phyloP scores from a whole-genome alignment of 2,797 vertebrate genomes.

The Peromyscus eremicus region DNA sequence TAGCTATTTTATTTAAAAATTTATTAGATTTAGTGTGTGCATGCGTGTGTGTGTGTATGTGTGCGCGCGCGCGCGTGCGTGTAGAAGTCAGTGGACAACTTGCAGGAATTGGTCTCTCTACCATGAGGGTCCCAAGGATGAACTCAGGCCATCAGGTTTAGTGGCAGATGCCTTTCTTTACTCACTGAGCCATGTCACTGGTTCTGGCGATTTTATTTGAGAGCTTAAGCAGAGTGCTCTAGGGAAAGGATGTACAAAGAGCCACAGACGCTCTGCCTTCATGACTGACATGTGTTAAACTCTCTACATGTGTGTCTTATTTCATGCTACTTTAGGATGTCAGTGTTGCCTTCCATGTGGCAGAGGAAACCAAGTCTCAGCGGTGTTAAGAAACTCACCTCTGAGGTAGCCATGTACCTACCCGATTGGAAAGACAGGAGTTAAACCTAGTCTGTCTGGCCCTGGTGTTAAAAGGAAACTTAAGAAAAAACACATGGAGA shows the following conservation, averaged over 20 bases:
- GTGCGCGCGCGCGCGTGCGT: too few relatives aligned
- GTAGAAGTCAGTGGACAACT: background rate
- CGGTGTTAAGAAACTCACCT: background rate
- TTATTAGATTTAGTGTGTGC: background rate
- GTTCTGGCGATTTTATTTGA: background rate
- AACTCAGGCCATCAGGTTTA: background rate
- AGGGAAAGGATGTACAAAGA: background rate
- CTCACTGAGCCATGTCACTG: background rate
- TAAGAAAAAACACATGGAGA: constrained; percentile 10
- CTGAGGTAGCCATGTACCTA: background rate
- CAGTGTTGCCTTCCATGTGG: background rate
- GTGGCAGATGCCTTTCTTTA: background rate
- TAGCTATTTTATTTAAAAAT: background rate
- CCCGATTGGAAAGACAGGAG: background rate
- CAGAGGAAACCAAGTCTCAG: background rate
- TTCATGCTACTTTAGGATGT: background rate
- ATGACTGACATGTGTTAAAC: background rate
- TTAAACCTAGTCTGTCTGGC: constrained; percentile 12
- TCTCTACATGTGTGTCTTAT: background rate
- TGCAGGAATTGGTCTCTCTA: background rate
- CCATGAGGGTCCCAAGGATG: background rate
- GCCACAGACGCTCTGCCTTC: background rate
- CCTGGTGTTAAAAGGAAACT: background rate
- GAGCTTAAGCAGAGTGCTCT: background rate
- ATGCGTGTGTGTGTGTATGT: background rate